Evolutionary conservation across 2,888 invertebrate species (phyloP).

Genomic region (Clostera curtula): DNA sequence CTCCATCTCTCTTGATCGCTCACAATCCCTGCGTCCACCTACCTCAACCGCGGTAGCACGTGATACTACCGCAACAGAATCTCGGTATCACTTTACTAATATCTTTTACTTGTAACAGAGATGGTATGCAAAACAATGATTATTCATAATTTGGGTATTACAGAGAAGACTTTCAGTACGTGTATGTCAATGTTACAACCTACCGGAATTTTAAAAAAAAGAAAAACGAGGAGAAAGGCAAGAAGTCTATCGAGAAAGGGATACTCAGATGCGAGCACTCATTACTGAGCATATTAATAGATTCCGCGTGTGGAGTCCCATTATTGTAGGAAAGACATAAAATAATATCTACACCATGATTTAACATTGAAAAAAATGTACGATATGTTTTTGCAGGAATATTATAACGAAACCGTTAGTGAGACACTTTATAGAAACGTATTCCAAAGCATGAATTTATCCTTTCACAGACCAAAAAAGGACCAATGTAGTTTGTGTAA

Average conservation of each 20-base stretch:
- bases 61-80: neutral
- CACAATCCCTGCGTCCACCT: no score
- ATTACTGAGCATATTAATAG: neutral
- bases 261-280: neutral
- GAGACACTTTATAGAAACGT: neutral
- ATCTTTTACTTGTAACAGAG: neutral
- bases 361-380: no score
- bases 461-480: neutral
- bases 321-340: neutral
- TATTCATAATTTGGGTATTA: neutral
- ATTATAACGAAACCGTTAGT: neutral
- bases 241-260: neutral
- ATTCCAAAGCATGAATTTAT: neutral
- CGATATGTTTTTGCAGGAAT: neutral
- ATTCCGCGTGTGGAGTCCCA: neutral
- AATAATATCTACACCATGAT: neutral
- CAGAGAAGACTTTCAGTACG: neutral
- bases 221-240: neutral
- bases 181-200: neutral
- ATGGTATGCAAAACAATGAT: neutral
- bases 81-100: neutral
- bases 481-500: neutral
- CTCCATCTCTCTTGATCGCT: no score
- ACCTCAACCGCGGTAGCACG: neutral
- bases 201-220: neutral